A percentile compares a stretch with the other conserved stretches of the same genome.
Evolutionary conservation across 2,888 invertebrate genomes (phyloP).

Genomic region (Pelosia muscerda): DNA sequence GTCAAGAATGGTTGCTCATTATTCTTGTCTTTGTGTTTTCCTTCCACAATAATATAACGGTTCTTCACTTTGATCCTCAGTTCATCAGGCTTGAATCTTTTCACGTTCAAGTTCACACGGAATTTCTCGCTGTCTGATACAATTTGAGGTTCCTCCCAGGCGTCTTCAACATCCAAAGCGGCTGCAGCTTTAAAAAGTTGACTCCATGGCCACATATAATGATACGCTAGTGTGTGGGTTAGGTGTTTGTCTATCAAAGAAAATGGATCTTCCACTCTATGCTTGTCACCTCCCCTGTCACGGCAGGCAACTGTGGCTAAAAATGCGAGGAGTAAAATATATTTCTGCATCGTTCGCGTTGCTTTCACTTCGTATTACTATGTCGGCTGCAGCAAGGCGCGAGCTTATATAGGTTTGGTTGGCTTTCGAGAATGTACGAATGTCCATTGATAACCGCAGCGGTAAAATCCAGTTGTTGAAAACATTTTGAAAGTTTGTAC

Average conservation of each 20-base stretch:
- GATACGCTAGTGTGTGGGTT: constrained; percentile 72
- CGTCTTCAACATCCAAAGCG: constrained; percentile 67
- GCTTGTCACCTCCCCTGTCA: constrained; percentile 54
- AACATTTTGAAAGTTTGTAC: constrained; percentile 68
- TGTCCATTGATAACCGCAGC: constrained; percentile 75
- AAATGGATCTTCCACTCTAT: constrained; percentile 71
- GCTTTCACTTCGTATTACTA: constrained; percentile 63
- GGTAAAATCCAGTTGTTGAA: constrained; percentile 68
- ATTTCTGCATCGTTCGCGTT: constrained; percentile 69
- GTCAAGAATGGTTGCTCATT: constrained; percentile 67
- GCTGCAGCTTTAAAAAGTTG: constrained; percentile 75
- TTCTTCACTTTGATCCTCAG: constrained; percentile 78
- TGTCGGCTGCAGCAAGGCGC: constrained; percentile 55
- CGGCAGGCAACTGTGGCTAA: constrained; percentile 60
- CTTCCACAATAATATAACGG: constrained; percentile 76
- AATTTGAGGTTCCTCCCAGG: constrained; percentile 74
- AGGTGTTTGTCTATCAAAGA: constrained; percentile 73
- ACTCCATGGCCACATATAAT: constrained; percentile 81
- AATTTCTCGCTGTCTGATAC: constrained; percentile 71
- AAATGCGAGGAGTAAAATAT: constrained; percentile 64
- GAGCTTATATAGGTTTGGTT: constrained; percentile 77
- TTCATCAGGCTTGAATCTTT: constrained; percentile 76
- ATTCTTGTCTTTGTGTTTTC: constrained; percentile 71
- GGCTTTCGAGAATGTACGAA: constrained; percentile 80
- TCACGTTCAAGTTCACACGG: constrained; percentile 73